These are phyloP conservation scores for Phoenicopterus ruber DNA, from an alignment of 2,113 vertebrate genomes.

Conservation along the genomic window DNA sequence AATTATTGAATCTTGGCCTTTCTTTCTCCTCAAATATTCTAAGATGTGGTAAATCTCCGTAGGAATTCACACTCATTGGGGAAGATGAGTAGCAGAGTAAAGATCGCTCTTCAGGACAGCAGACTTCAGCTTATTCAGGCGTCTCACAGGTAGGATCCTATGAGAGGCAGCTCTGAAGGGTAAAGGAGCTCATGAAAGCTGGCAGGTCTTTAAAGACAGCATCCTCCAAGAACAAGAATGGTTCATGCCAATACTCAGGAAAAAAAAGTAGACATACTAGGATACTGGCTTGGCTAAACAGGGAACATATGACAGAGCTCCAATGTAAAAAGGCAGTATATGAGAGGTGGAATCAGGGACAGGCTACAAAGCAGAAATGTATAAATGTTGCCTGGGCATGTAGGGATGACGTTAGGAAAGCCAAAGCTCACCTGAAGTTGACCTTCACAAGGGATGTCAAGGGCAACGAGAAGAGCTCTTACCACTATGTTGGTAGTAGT, in stretches of 20 bases:
- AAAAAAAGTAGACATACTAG: background rate
- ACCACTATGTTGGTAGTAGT: background rate
- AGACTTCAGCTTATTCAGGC: background rate
- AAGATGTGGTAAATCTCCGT: background rate
- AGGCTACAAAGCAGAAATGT: background rate
- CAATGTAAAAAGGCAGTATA: background rate
- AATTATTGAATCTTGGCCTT: background rate
- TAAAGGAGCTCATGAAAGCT: background rate
- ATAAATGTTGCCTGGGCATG: background rate
- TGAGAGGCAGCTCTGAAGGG: background rate
- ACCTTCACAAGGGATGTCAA: background rate
- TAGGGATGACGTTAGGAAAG: background rate
- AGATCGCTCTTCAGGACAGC: background rate
- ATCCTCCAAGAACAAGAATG: background rate
- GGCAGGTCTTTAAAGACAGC: background rate
- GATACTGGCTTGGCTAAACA: background rate
- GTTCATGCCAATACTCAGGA: background rate
- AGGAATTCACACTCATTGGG: background rate
- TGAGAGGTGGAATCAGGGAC: background rate
- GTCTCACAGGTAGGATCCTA: background rate
- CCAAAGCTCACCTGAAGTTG: background rate
- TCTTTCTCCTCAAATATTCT: background rate
- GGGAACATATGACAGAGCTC: background rate
- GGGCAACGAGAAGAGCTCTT: background rate
- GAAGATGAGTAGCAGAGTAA: background rate